Evolutionary conservation across 1,140 invertebrate genomes (phyloP).

Genomic region (Phenacoccus solenopsis): DNA sequence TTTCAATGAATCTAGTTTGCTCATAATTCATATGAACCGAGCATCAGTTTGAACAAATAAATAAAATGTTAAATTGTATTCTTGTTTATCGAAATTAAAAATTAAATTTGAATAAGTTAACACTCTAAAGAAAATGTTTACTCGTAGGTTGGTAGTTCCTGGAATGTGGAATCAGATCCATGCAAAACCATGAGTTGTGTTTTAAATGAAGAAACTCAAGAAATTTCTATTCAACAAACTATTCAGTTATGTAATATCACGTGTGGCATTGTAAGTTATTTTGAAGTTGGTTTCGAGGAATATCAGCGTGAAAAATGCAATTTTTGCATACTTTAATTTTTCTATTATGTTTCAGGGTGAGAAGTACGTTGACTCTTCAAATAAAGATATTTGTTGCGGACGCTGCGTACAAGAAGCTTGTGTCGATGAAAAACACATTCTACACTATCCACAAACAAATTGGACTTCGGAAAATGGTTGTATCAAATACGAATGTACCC

Average conservation of each 20-base stretch:
- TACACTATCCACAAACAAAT: not conserved
- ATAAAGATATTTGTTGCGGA: not conserved
- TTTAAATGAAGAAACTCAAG: conserved; percentile 32
- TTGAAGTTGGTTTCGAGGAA: too few species aligned
- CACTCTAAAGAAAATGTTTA: not conserved
- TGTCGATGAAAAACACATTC: not conserved
- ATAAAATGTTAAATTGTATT: too few species aligned
- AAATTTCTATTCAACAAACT: conserved; percentile 33
- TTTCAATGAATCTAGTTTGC: too few species aligned
- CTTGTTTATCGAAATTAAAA: too few species aligned
- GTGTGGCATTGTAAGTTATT: conserved; percentile 28
- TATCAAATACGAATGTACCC: not conserved
- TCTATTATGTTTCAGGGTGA: conserved; percentile 32
- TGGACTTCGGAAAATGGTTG: not conserved
- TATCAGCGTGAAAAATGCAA: too few species aligned
- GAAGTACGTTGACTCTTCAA: conserved; percentile 38
- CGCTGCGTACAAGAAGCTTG: not conserved
- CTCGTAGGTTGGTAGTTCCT: conserved; percentile 22
- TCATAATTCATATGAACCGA: too few species aligned
- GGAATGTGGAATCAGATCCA: conserved; percentile 30
- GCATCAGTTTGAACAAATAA: too few species aligned
- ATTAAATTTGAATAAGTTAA: too few species aligned
- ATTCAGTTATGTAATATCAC: conserved; percentile 34
- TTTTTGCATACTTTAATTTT: too few species aligned
- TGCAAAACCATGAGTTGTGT: conserved; percentile 41